Evolutionary conservation across 2,797 vertebrate species (phyloP).

Genomic region (Cynopterus sphinx): DNA sequence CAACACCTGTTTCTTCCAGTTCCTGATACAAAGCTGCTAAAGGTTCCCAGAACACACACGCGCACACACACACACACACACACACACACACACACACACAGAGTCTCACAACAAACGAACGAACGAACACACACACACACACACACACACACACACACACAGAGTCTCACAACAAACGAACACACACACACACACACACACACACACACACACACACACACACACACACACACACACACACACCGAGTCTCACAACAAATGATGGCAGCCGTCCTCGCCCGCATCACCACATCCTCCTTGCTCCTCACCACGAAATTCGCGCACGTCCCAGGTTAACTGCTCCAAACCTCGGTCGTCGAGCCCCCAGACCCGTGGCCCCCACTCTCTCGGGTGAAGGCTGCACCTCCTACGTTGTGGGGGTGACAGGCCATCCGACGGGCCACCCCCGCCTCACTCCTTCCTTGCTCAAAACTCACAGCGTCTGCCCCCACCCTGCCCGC

Average conservation of each 20-base stretch:
- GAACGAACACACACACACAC: too few species aligned
- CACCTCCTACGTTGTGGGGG: not conserved
- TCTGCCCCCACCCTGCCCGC: not conserved
- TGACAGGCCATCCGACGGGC: not conserved
- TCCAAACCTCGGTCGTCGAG: not conserved
- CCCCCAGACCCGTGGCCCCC: not conserved
- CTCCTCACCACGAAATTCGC: rapidly evolving
- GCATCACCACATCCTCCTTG: too few species aligned
- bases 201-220: too few species aligned
- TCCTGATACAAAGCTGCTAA: not conserved
- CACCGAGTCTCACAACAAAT: not conserved
- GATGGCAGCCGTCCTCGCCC: not conserved
- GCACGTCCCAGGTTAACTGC: not conserved
- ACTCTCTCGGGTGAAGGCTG: not conserved
- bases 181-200: too few species aligned
- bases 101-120: too few species aligned
- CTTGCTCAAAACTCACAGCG: not conserved
- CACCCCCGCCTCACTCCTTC: not conserved
- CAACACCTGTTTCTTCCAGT: not conserved
- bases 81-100: too few species aligned
- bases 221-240: too few species aligned
- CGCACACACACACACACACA: too few species aligned
- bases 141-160: too few species aligned
- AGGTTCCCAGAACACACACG: not conserved
- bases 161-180: too few species aligned